Percentiles rank a stretch among this genome's conserved stretches.
These are phyloP conservation scores for Micronycteris hirsuta DNA, from an alignment of 2,113 vertebrate genomes.

Conservation along the genomic window DNA sequence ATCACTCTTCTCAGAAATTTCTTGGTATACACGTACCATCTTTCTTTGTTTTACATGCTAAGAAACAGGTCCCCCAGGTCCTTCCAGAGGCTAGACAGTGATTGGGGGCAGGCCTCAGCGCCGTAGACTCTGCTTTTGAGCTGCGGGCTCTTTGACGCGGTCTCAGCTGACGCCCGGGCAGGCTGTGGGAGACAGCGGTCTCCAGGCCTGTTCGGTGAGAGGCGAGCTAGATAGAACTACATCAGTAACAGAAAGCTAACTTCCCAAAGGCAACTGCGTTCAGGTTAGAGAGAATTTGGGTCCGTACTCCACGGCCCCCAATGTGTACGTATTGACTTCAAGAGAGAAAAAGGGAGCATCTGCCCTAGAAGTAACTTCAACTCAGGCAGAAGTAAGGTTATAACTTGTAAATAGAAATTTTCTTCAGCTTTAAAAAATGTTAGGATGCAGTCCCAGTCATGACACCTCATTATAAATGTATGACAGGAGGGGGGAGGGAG, in stretches of 20 bases:
- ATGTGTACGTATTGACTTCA: neutral
- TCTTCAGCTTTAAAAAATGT: neutral
- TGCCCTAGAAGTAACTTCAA: neutral
- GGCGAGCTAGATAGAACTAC: neutral
- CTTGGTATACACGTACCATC: neutral
- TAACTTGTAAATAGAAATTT: neutral
- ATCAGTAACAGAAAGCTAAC: neutral
- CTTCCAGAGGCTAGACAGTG: neutral
- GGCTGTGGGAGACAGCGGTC: neutral
- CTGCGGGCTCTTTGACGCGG: neutral
- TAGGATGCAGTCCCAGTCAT: neutral
- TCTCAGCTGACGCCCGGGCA: neutral
- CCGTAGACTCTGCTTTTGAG: neutral
- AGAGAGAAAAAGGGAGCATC: neutral
- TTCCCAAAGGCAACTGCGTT: neutral
- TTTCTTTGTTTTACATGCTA: neutral
- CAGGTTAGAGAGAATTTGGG: neutral
- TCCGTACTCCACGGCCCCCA: rapidly evolving
- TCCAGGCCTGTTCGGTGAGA: neutral
- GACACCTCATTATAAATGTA: neutral
- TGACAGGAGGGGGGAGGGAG: neutral
- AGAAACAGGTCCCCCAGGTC: neutral
- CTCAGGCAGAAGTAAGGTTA: neutral
- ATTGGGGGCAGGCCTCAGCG: neutral
- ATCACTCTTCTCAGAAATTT: slow-evolving; percentile 23